Percentiles rank a stretch among this genome's conserved stretches.
Evolutionary conservation across 1,140 invertebrate species (phyloP).

Genomic region (Drosophila malerkotliana): DNA sequence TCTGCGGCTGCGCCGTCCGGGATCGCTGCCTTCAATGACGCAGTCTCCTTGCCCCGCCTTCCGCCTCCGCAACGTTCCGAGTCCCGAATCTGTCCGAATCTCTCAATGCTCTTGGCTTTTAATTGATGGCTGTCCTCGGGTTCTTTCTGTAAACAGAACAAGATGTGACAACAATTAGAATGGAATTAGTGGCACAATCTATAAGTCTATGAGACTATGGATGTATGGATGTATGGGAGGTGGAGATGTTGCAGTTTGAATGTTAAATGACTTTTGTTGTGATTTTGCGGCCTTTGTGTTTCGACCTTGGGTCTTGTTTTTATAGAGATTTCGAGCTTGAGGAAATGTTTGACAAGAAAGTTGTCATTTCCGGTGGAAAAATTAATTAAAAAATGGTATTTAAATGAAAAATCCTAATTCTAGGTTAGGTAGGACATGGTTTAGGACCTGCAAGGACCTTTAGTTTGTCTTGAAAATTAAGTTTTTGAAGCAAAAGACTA

Average conservation of each 20-base stretch:
- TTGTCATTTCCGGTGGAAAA: slow-evolving; percentile 13
- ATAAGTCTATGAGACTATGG: not conserved
- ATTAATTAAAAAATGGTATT: not conserved
- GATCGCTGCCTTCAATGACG: slow-evolving; percentile 72
- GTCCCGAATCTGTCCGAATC: slow-evolving; percentile 27
- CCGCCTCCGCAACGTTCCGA: slow-evolving; percentile 16
- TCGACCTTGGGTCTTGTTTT: slow-evolving; percentile 12
- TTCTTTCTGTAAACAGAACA: slow-evolving; percentile 48
- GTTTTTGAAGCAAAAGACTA: not conserved
- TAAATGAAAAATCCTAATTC: too few relatives aligned
- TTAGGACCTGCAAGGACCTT: too few relatives aligned
- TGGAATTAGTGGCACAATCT: slow-evolving; percentile 47
- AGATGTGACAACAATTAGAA: slow-evolving; percentile 48
- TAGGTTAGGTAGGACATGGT: too few relatives aligned
- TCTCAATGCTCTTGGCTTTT: slow-evolving; percentile 26
- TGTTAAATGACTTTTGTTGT: slow-evolving; percentile 39
- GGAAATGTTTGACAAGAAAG: slow-evolving; percentile 29
- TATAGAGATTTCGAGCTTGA: not conserved
- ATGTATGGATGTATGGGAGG: too few relatives aligned
- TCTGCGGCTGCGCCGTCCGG: slow-evolving; percentile 63
- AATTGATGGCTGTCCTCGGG: slow-evolving; percentile 48
- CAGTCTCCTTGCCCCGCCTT: slow-evolving; percentile 61
- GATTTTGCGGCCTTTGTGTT: slow-evolving; percentile 37
- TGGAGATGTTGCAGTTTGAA: slow-evolving; percentile 19
- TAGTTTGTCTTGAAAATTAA: too few relatives aligned